A percentile compares a stretch with the other conserved stretches of the same genome.
These are phyloP conservation scores for Pegea sp. DNA, from an alignment of 23 tunicate species.

Conservation along the genomic window DNA sequence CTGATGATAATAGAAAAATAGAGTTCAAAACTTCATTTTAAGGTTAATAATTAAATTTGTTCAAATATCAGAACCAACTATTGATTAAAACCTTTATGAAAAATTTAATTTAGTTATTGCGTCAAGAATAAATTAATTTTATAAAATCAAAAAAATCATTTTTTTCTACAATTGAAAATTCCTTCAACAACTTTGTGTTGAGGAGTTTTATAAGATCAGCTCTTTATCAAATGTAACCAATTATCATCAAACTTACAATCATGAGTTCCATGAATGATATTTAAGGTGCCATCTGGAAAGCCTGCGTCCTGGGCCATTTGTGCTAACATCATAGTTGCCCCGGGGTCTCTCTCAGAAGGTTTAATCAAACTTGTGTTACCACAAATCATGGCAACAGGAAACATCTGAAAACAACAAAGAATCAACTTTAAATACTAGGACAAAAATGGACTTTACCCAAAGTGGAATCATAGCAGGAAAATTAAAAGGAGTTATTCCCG, in stretches of 20 bases:
- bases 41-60: too few relatives aligned
- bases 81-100: too few relatives aligned
- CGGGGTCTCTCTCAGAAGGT: constrained; percentile 98
- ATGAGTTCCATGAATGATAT: constrained; percentile 80
- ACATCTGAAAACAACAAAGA: constrained; percentile 37
- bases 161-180: too few relatives aligned
- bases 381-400: constrained; percentile 93
- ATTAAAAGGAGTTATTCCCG: constrained; percentile 94
- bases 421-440: neutral
- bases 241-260: constrained; percentile 25
- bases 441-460: constrained; percentile 24
- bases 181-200: too few relatives aligned
- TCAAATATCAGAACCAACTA: too few relatives aligned
- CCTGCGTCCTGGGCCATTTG: constrained; percentile 87
- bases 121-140: too few relatives aligned
- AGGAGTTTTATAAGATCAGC: too few relatives aligned
- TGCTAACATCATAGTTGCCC: constrained; percentile 75
- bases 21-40: too few relatives aligned
- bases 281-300: constrained; percentile 83
- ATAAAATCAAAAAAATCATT: too few relatives aligned
- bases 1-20: constrained; percentile 15
- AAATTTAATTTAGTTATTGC: too few relatives aligned
- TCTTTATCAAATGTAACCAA: neutral
- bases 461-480: constrained; percentile 99
- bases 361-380: constrained; percentile 93